Base-by-base conservation (phyloP, 2,113 vertebrate species). In the Probosciger aterrimus region DNA sequence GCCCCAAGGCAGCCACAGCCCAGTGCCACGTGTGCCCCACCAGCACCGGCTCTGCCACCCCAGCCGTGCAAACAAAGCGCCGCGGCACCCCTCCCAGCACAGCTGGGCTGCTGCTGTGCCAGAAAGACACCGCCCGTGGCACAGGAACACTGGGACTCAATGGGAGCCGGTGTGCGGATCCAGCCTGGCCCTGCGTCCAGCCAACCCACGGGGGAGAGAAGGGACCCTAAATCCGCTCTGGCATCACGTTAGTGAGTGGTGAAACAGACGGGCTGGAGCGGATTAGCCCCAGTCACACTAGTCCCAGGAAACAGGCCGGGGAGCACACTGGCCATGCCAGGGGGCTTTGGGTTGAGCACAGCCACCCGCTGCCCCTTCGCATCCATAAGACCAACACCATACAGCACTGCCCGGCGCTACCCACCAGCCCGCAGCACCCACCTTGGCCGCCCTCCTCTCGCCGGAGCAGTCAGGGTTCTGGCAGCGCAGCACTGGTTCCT, bases 401-500 rank as follows among this genome's bases (percentile, higher is more conserved):
- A 24, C 4, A 4, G 68, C 33, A 20, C 62, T 70, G 37, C 49
- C 33, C 1, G 0, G 49, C 1, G 0, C 60, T n/a, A 27, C 53
- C 41, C n/a, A 3, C 39, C 23, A 7, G 22, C 49, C 37, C 41
- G 3, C 70, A 12, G 60, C 27, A 92, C 96, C 81, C 98, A 99
- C 99, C 99, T 99, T 99, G 37, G 97, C 95, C 0, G 98, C 98
- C 11, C 98, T 98, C 60, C 98, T 97, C 78, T 97, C 98, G 71
- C 99, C 98, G 2, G 97, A 60, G 91, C 99, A 99, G 97, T 98
- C 97, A 0, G 98, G 98, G 76, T 98, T 98, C 97, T 99, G 99
- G 96, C 99, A 99, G 64, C 68, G 90, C 78, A 98, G 98, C 83
- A 94, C 98, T 46, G 98, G 98, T 91, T 99, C 98, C 92, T 99